Percentiles rank a stretch among this genome's conserved stretches.
Conservation (phyloP, 2,113 vertebrate genomes). For the Erythrocercus mccallii region DNA sequence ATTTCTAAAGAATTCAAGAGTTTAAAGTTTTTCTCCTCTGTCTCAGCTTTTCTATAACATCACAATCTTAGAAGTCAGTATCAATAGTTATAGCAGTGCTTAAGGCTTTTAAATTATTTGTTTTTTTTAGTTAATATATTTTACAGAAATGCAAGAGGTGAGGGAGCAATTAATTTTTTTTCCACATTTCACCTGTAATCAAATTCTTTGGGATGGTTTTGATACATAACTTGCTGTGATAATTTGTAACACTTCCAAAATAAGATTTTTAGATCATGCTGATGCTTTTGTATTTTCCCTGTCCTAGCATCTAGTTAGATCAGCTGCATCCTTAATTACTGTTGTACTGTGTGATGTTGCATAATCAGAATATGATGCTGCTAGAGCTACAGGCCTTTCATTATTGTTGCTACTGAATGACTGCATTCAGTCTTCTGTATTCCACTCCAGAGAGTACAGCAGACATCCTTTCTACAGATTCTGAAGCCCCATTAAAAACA, state of each 20-base stretch:
- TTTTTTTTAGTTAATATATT: background rate
- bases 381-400: background rate
- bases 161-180: background rate
- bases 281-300: background rate
- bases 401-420: constrained; percentile 7
- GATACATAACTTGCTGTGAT: background rate
- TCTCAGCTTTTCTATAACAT: background rate
- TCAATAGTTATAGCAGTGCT: background rate
- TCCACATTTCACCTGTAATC: background rate
- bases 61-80: background rate
- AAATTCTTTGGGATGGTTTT: background rate
- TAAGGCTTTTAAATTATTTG: background rate
- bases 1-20: background rate
- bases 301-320: background rate
- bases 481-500: background rate
- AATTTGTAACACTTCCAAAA: background rate
- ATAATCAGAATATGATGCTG: constrained; percentile 13
- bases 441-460: background rate
- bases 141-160: background rate
- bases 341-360: background rate
- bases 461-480: background rate
- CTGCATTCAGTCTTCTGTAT: background rate
- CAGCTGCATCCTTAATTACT: constrained; percentile 19
- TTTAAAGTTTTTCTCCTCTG: background rate
- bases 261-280: background rate